phyloP scores from a whole-genome alignment of 2,113 vertebrate species.

The Callaeas wilsoni region DNA sequence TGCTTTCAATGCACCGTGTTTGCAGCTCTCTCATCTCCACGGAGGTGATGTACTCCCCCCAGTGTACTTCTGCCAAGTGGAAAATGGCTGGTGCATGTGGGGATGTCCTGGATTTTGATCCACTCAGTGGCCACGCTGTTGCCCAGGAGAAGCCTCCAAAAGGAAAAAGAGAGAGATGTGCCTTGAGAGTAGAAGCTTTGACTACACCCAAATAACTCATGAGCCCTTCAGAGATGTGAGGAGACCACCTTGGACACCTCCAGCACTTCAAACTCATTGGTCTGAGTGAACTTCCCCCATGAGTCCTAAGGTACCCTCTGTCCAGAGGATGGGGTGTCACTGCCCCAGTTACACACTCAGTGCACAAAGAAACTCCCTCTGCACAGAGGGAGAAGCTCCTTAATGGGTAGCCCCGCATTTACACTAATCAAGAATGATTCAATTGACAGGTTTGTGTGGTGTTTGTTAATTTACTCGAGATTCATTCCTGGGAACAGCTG shows the following conservation, averaged over 20 bases:
- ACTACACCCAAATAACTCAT: neutral
- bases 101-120: neutral
- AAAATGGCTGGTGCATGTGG: neutral
- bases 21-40: neutral
- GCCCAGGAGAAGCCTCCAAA: neutral
- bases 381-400: neutral
- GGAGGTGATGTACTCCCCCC: neutral
- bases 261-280: neutral
- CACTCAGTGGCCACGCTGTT: accelerated
- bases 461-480: slow-evolving; percentile 76
- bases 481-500: slow-evolving; percentile 74
- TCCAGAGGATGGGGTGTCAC: neutral
- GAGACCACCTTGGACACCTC: neutral
- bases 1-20: neutral
- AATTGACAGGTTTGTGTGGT: slow-evolving; percentile 74
- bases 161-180: neutral
- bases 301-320: neutral
- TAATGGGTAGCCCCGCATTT: slow-evolving; percentile 30
- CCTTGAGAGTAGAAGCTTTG: neutral
- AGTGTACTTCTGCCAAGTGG: neutral
- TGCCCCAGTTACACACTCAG: neutral
- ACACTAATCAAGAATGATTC: slow-evolving; percentile 67
- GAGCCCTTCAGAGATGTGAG: neutral
- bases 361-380: neutral
- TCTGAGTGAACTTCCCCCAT: neutral